Evolutionary conservation across 2,888 invertebrate species (phyloP).

Genomic region (Dascillus cervinus): DNA sequence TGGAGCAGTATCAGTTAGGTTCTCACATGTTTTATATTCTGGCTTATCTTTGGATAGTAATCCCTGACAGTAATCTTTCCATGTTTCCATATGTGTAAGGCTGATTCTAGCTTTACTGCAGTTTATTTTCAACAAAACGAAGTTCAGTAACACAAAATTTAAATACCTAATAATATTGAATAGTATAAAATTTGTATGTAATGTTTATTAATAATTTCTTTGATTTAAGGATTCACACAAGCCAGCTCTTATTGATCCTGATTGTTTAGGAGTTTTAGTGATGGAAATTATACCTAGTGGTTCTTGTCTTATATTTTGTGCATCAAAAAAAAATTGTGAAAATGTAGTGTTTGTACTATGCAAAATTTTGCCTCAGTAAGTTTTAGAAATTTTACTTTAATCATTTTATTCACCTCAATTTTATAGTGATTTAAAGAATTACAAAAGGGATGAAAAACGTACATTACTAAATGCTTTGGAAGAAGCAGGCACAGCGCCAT

Average conservation of each 20-base stretch:
- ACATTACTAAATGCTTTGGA: constrained; percentile 54
- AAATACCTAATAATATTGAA: too few species aligned
- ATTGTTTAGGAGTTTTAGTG: constrained; percentile 71
- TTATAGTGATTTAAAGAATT: constrained; percentile 47
- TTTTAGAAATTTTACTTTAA: constrained; percentile 4
- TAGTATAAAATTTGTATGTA: too few species aligned
- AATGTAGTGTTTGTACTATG: constrained; percentile 76
- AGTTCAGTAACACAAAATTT: too few species aligned
- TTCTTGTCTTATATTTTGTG: constrained; percentile 86
- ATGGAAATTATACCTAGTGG: constrained; percentile 70
- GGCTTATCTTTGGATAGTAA: too few species aligned
- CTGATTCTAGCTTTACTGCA: too few species aligned
- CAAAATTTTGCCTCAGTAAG: constrained; percentile 44
- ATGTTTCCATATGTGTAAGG: too few species aligned
- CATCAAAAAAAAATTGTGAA: constrained; percentile 89
- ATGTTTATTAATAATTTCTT: constrained; percentile 7
- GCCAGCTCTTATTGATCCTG: constrained; percentile 62
- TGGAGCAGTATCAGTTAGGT: too few species aligned
- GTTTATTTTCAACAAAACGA: too few species aligned
- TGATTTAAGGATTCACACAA: constrained; percentile 52
- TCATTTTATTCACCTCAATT: constrained; percentile 3
- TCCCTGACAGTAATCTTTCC: too few species aligned
- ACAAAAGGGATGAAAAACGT: constrained; percentile 52
- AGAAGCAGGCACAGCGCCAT: constrained; percentile 57
- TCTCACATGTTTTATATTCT: too few species aligned